These are phyloP conservation scores for Amblyteles armatorius DNA, from an alignment of 2,888 invertebrate genomes.

Conservation along the genomic window DNA sequence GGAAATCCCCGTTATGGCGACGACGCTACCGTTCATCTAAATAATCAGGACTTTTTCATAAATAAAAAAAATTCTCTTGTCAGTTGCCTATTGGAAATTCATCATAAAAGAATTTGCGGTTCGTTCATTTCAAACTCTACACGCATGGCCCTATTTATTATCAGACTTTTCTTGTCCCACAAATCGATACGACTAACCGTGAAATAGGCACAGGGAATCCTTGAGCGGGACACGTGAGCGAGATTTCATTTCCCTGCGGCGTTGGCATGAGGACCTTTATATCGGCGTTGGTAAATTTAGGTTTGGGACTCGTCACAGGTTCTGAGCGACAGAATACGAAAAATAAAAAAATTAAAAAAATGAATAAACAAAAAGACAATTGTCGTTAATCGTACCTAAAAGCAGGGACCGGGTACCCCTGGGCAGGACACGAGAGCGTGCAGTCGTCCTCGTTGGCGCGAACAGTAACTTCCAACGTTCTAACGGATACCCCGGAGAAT, in stretches of 20 bases:
- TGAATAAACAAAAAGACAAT: conserved; percentile 21
- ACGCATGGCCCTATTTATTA: no score
- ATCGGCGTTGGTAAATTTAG: conserved; percentile 85
- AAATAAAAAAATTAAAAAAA: conserved; percentile 18
- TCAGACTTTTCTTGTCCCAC: no score
- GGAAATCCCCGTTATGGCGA: conserved; percentile 4
- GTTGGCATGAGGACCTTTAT: conserved; percentile 82
- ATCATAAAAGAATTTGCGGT: no score
- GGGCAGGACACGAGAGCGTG: conserved; percentile 86
- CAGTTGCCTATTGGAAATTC: no score
- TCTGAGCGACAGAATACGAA: conserved; percentile 83
- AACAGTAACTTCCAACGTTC: conserved; percentile 76
- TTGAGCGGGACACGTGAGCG: conserved; percentile 86
- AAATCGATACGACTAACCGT: conserved; percentile 76
- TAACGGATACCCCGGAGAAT: conserved; percentile 80
- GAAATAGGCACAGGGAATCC: conserved; percentile 85
- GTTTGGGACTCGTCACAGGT: conserved; percentile 91
- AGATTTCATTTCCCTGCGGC: conserved; percentile 79
- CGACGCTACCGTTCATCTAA: not conserved
- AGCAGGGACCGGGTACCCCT: conserved; percentile 86
- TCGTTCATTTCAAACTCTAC: no score
- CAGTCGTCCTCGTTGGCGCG: conserved; percentile 82
- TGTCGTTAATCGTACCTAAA: conserved; percentile 78
- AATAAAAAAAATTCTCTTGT: no score
- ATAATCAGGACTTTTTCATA: no score